Conservation (phyloP, 2,888 invertebrate species). For the Alviniconcha strummeri region DNA sequence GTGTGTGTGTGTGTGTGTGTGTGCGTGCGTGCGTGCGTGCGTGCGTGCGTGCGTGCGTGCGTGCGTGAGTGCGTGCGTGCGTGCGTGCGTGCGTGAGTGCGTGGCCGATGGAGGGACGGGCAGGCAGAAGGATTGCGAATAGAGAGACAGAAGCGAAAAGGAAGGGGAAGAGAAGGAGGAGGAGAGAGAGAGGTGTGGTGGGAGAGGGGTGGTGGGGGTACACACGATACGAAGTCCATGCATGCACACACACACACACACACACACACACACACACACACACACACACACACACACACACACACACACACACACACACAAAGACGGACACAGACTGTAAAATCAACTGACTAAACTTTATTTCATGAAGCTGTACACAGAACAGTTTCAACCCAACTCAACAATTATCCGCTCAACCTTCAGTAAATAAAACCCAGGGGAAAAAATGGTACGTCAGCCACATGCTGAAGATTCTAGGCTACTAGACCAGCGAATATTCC, state of each 20-base stretch:
- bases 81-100: too few relatives aligned
- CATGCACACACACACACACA: slow-evolving; percentile 15
- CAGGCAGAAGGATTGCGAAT: not conserved
- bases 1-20: too few relatives aligned
- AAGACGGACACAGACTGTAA: not conserved
- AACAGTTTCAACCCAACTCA: slow-evolving; percentile 19
- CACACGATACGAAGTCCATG: not conserved
- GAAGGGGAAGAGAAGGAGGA: not conserved
- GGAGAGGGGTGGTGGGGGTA: not conserved
- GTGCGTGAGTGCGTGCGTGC: too few relatives aligned
- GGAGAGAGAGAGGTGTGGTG: not conserved
- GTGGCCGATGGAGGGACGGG: too few relatives aligned
- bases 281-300: not conserved
- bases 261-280: slow-evolving; percentile 7
- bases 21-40: too few relatives aligned
- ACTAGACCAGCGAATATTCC: not conserved
- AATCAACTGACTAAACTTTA: slow-evolving; percentile 35
- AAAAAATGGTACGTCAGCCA: not conserved
- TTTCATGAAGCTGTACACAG: slow-evolving; percentile 31
- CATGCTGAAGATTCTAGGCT: slow-evolving; percentile 2
- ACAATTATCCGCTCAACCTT: slow-evolving; percentile 12
- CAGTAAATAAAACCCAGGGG: not conserved
- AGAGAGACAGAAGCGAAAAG: not conserved
- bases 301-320: not conserved
- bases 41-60: too few relatives aligned